These are phyloP conservation scores for Synanthedon vespiformis DNA, from an alignment of 2,888 invertebrate species.

Conservation along the genomic window DNA sequence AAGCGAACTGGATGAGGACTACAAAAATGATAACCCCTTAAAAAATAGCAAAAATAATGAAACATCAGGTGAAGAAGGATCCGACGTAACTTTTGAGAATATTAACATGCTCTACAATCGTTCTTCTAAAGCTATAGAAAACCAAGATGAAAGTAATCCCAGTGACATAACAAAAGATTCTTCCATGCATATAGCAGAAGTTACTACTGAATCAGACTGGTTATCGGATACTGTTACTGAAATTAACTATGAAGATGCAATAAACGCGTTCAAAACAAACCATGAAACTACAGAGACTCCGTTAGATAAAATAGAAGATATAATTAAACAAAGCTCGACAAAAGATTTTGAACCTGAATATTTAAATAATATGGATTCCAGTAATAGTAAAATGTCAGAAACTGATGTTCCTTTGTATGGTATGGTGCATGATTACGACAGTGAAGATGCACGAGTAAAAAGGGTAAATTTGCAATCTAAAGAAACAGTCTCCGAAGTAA, in stretches of 20 bases:
- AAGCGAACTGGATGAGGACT: conserved; percentile 17
- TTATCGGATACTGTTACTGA: conserved; percentile 45
- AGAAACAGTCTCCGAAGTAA: conserved; percentile 6
- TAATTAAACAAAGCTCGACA: conserved; percentile 26
- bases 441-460: conserved; percentile 42
- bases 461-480: conserved; percentile 32
- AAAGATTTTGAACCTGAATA: conserved; percentile 59
- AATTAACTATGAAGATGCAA: conserved; percentile 34
- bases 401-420: conserved; percentile 40
- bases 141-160: conserved; percentile 10
- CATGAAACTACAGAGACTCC: conserved; percentile 34
- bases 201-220: conserved; percentile 38
- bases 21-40: conserved; percentile 15
- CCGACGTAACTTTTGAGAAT: conserved; percentile 45
- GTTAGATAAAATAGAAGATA: conserved; percentile 33
- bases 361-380: conserved; percentile 36
- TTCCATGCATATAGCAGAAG: conserved; percentile 12
- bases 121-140: conserved; percentile 45
- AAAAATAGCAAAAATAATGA: conserved; percentile 12
- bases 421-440: conserved; percentile 47
- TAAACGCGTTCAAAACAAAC: conserved; percentile 31
- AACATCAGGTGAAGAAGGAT: conserved; percentile 12
- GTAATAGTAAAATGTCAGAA: conserved; percentile 28
- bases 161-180: conserved; percentile 12
- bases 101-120: conserved; percentile 46